Evolutionary conservation across 1,140 invertebrate species (phyloP), one percentile per base, ranked within the genome.

Genomic region (Cephus cinctus): DNA sequence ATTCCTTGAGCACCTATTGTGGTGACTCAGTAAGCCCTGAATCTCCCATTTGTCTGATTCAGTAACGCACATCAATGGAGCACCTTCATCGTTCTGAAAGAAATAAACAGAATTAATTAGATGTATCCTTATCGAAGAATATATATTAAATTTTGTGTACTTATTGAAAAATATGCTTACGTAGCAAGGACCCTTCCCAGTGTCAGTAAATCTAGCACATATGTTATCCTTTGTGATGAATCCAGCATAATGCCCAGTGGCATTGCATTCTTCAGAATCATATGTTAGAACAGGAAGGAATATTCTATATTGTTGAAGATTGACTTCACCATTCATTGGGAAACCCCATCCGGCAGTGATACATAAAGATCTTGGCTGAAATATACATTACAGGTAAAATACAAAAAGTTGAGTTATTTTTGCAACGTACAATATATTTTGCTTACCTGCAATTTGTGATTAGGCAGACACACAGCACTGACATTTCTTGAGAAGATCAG

Each of bases 11-110:
- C 80, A 84, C 63, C 81, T 79, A 48, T 78, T 78, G 30, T 82
- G 81, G 54, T 82, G 76, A 61, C 80, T 83, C 22, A 84, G 68
- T 48, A 83, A 65, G 20, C 83, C 82, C 47, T 83, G 81, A 25
- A 84, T 73, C 66, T 83, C 80, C 82, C 83, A 85, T 43, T 68
- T 67, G 23, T 71, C 76, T 8, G 67, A 68, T 36, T 82, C 79
- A 22, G 67, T 80, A 50, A 78, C 71, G 52, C 84, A 86, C 79
- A 85, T 83, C 25, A 85, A 56, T 12, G 83, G 82, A 5, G 82
- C 80, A 32, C 83, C 83, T 69, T 83, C 81, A 58, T 85, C 83
- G 56, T 83, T 83, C 84, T 86, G 50, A 50, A 78, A 76, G 47
- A 19, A 48, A 56, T 54, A 56, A 57, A 34, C 40, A 38, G 19